phyloP scores from a whole-genome alignment of 2,888 invertebrate genomes.

The Dryococelus australis region DNA sequence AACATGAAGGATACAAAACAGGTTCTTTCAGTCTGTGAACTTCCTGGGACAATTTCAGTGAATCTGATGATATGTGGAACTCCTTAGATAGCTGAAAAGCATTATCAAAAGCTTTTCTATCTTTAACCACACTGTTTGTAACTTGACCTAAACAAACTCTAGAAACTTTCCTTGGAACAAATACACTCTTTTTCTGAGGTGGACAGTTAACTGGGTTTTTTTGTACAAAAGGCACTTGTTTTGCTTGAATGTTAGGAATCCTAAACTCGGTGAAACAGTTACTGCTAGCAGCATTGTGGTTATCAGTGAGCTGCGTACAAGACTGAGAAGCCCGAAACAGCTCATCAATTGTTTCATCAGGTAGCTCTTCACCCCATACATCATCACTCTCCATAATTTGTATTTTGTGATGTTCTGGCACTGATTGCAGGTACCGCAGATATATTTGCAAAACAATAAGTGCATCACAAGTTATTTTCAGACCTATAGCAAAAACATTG shows the following conservation, averaged over 20 bases:
- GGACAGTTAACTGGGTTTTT: background rate
- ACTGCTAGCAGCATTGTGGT: background rate
- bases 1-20: background rate
- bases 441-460: background rate
- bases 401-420: background rate
- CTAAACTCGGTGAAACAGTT: background rate
- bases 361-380: constrained; percentile 16
- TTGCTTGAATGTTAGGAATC: background rate
- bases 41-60: constrained; percentile 18
- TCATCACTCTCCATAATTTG: constrained; percentile 5
- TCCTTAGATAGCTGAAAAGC: background rate
- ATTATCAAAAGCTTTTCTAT: background rate
- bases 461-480: background rate
- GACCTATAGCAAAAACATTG: too few relatives aligned
- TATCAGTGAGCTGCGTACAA: background rate
- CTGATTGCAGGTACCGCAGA: background rate
- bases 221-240: background rate
- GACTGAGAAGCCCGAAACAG: constrained; percentile 16
- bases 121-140: background rate
- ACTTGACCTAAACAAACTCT: background rate
- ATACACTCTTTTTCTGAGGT: background rate
- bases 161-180: constrained; percentile 16
- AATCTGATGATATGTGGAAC: constrained; percentile 20
- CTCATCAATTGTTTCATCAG: constrained; percentile 22
- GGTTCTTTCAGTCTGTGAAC: background rate